Evolutionary conservation across 2,888 invertebrate species (phyloP), one percentile per base, ranked within the genome.

Genomic region (Physocephala rufipes): DNA sequence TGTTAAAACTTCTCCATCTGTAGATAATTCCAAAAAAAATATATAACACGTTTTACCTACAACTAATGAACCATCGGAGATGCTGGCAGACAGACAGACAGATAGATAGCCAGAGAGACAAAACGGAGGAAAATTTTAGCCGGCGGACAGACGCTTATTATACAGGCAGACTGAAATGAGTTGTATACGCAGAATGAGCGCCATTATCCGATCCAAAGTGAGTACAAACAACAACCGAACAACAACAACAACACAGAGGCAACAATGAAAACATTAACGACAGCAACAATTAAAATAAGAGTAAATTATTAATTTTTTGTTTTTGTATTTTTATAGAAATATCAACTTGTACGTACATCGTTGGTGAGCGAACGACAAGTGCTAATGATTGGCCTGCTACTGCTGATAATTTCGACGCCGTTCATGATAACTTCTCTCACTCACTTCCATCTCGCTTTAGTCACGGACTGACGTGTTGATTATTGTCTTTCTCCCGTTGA

Each of bases 401-500:
- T n/a, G n/a, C n/a, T n/a, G 58, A 24, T 58, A 2, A 24, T 26
- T 36, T 36, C 36, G 2, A 5, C 26, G 24, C 13, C 53, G 49
- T n/a, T 51, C 45, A 12, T 67, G 59, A 24, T 59, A 47, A 43
- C 19, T 58, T 59, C 58, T 53, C 53, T 58, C 58, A 49, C 59
- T 59, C 45, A 49, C 59, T 67, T 61, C 49, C 62, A 68, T 62
- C 62, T 62, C 36, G 9, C 36, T 49, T 36, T 21, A 28, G 62
- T 49, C 49, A 36, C 30, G 49, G 30, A 21, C 53, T 19, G 16
- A 1, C 51, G 28, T 59, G 59, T 49, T 73, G 76, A 70, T 75
- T 70, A 70, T 75, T 78, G 75, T 66, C 73, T 73, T 71, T 76
- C 76, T 76, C 76, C 76, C 79, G 80, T 81, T 75, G 74, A 51